phyloP scores from a whole-genome alignment of 2,888 invertebrate species.

The Rhabditoides inermis region DNA sequence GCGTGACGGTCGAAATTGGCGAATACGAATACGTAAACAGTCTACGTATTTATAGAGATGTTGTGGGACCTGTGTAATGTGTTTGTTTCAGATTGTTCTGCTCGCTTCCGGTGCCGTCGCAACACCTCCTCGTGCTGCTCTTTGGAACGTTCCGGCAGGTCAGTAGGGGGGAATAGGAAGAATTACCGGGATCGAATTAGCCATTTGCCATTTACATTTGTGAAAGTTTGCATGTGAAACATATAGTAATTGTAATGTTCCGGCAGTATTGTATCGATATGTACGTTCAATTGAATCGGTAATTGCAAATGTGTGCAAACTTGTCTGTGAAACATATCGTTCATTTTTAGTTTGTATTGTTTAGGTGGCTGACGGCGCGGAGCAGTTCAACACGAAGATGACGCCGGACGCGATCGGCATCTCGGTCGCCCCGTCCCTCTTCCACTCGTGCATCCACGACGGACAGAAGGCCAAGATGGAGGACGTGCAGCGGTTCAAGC shows the following conservation, averaged over 20 bases:
- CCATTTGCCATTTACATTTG: conserved; percentile 67
- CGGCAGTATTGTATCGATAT: too few relatives aligned
- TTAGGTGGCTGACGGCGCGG: conserved; percentile 75
- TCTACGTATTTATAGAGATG: not conserved
- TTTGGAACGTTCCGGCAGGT: conserved; percentile 94
- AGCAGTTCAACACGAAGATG: conserved; percentile 81
- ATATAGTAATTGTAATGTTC: not conserved
- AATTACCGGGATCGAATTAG: conserved; percentile 86
- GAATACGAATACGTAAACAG: too few relatives aligned
- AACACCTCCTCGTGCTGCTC: conserved; percentile 81
- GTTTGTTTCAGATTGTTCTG: conserved; percentile 69
- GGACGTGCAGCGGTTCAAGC: conserved; percentile 80
- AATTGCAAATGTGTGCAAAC: not conserved
- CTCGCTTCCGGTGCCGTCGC: conserved; percentile 75
- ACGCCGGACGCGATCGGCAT: conserved; percentile 88
- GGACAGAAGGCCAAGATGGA: conserved; percentile 83
- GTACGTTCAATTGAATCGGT: too few relatives aligned
- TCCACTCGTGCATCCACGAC: conserved; percentile 88
- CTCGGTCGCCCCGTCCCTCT: conserved; percentile 88
- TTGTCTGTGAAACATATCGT: not conserved
- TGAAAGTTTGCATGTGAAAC: not conserved
- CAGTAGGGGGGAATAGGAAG: too few relatives aligned
- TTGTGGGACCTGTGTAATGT: not conserved
- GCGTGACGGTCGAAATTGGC: too few relatives aligned
- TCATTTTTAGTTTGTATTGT: too few relatives aligned